Conservation (phyloP, 2,888 invertebrate genomes). For the Temnothorax rugatulus region DNA sequence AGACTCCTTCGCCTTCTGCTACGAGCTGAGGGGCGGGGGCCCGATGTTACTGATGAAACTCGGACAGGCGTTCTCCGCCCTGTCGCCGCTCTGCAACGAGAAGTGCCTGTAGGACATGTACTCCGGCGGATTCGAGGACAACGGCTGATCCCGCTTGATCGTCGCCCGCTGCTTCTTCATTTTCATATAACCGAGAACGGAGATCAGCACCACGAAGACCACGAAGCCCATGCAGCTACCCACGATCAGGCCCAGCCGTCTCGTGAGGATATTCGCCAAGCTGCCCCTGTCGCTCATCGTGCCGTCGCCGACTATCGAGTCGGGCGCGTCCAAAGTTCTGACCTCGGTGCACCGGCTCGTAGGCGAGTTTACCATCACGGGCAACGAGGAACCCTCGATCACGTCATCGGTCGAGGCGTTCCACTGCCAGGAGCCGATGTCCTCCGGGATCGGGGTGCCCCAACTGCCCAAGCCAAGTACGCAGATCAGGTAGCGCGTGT, state of each 20-base stretch:
- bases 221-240: conserved; percentile 95
- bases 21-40: conserved; percentile 83
- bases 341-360: conserved; percentile 93
- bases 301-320: conserved; percentile 88
- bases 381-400: conserved; percentile 88
- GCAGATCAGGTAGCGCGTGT: conserved; percentile 94
- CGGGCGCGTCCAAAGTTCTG: conserved; percentile 91
- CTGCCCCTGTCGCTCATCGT: conserved; percentile 90
- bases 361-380: conserved; percentile 90
- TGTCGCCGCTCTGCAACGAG: conserved; percentile 90
- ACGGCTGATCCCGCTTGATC: conserved; percentile 90
- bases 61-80: conserved; percentile 83
- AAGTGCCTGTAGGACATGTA: conserved; percentile 93
- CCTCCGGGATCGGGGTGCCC: conserved; percentile 87
- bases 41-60: conserved; percentile 85
- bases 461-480: conserved; percentile 94
- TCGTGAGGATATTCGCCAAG: conserved; percentile 92
- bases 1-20: conserved; percentile 80
- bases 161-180: conserved; percentile 93
- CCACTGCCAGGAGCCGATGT: conserved; percentile 81
- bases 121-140: conserved; percentile 90
- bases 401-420: conserved; percentile 88
- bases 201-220: conserved; percentile 94
- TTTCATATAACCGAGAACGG: conserved; percentile 94
- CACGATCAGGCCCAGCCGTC: conserved; percentile 94